Conservation (phyloP, 2,113 vertebrate species). For the Notothenia coriiceps region DNA sequence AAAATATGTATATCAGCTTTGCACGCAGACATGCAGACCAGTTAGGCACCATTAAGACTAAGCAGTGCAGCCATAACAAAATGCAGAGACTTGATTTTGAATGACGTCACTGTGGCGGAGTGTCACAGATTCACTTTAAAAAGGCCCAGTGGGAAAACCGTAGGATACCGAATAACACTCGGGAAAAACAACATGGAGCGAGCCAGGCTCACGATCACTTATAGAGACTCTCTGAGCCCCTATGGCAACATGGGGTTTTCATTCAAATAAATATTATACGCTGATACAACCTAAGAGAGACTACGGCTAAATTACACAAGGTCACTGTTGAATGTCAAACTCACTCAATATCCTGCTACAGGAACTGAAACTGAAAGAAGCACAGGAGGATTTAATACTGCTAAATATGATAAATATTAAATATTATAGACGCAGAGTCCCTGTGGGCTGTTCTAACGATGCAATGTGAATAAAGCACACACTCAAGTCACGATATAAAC, state of each 20-base stretch:
- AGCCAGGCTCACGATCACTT: neutral
- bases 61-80: neutral
- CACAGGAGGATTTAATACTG: conserved; percentile 27
- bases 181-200: neutral
- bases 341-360: conserved; percentile 9
- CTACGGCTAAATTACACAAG: conserved; percentile 21
- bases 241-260: neutral
- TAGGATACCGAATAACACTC: conserved; percentile 5
- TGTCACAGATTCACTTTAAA: conserved; percentile 4
- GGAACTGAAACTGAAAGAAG: conserved; percentile 43
- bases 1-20: neutral
- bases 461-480: neutral
- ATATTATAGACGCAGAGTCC: neutral
- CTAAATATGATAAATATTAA: too few relatives aligned
- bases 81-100: neutral
- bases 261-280: neutral
- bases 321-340: conserved; percentile 41
- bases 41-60: neutral
- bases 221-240: neutral
- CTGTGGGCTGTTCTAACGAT: neutral
- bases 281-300: neutral
- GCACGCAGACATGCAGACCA: neutral
- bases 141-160: neutral
- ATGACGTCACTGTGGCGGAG: conserved; percentile 14
- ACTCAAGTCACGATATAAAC: neutral